These are phyloP conservation scores for Nesidiocoris tenuis DNA, from an alignment of 2,888 invertebrate genomes.

Conservation along the genomic window DNA sequence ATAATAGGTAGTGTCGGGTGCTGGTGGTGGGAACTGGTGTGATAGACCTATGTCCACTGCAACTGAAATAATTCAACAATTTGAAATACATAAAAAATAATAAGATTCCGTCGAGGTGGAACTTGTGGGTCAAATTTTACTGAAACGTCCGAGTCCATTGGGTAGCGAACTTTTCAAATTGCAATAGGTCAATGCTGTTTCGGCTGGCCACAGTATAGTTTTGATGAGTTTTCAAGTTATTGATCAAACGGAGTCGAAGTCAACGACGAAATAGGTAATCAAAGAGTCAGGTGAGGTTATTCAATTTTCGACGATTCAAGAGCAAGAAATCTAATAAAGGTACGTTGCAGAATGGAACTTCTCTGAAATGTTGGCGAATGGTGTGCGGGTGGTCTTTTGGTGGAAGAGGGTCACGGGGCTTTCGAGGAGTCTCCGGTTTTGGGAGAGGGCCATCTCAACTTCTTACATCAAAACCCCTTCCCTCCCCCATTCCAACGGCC, in stretches of 20 bases:
- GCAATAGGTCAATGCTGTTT: too few species aligned
- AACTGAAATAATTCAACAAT: too few species aligned
- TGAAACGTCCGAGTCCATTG: too few species aligned
- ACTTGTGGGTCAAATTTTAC: too few species aligned
- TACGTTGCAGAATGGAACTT: slow-evolving; percentile 3
- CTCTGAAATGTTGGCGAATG: background rate
- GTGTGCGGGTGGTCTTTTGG: background rate
- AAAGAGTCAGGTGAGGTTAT: background rate
- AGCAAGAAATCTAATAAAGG: slow-evolving; percentile 36
- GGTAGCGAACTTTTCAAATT: too few species aligned
- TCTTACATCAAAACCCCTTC: slow-evolving; percentile 33
- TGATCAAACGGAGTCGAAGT: background rate
- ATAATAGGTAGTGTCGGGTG: too few species aligned
- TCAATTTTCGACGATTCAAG: slow-evolving; percentile 9
- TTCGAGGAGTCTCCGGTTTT: background rate
- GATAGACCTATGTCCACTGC: too few species aligned
- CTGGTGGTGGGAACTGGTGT: too few species aligned
- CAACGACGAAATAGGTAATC: background rate
- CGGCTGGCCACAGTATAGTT: too few species aligned
- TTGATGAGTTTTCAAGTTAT: background rate
- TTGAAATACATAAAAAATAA: too few species aligned
- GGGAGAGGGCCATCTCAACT: slow-evolving; percentile 25
- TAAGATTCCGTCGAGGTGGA: too few species aligned
- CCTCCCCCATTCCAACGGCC: slow-evolving; percentile 14
- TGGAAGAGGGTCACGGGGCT: background rate